Evolutionary conservation across 2,797 vertebrate species (phyloP), one percentile per base, ranked within the genome.

Genomic region (Lepus townsendii): DNA sequence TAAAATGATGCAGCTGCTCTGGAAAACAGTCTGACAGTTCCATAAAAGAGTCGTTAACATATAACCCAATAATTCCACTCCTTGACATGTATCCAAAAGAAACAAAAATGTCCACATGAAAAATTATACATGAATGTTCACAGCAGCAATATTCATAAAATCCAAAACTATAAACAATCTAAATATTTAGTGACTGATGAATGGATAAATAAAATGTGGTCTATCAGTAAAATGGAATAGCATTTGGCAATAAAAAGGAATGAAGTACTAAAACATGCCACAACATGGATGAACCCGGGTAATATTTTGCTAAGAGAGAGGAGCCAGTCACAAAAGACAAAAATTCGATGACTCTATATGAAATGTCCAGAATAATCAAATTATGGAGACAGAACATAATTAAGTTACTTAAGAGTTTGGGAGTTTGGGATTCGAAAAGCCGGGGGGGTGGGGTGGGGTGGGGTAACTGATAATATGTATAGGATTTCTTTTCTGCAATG

Each of bases 1-100:
- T 69, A 83, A 95, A 92, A 90, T 27, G 27, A 80, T 11, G 35
- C 35, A 85, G 42, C 12, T 8, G 16, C 72, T 82, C 30, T 90
- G 85, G 85, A 93, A 84, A 79, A 65, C 10, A 60, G 42, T 60
- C 83, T 69, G 88, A 76, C 76, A 82, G 73, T 82, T 97, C 73
- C 79, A 92, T 92, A 83, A 92, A 83, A 92, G 65, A 69, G 83
- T 80, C 60, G 84, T 76, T 92, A 94, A 62, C 88, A 84, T 54
- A 63, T 50, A 79, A 96, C 77, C 72, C 30, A 79, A 71, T 20
- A 95, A 92, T 68, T 90, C n/a, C 20, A 84, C 26, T 65, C 68
- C 78, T 42, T 90, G 62, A 63, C 88, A 38, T 17, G 86, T 20
- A 57, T 16, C 38, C 80, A 89, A 93, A 14, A 93, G 42, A 92